phyloP scores from a whole-genome alignment of 2,113 vertebrate species.

The Panurus biarmicus region DNA sequence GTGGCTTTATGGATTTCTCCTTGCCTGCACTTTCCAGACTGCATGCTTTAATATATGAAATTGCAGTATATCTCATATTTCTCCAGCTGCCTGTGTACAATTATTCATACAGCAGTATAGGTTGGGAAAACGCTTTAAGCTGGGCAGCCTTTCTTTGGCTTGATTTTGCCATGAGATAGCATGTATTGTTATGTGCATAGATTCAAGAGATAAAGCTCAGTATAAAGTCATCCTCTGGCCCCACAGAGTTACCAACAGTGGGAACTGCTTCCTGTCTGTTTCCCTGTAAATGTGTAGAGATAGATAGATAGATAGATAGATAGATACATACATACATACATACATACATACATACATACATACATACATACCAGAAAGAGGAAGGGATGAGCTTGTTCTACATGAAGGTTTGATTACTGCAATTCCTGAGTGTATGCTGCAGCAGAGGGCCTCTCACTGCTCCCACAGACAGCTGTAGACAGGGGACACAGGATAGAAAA shows the following conservation, averaged over 20 bases:
- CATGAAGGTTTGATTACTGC: background rate
- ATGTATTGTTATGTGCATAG: background rate
- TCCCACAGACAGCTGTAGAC: background rate
- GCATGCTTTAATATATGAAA: background rate
- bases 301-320: background rate
- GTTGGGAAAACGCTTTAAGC: background rate
- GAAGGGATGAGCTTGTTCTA: background rate
- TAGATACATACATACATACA: background rate
- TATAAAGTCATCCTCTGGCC: background rate
- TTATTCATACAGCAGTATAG: background rate
- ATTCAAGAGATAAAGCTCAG: background rate
- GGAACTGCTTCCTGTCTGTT: background rate
- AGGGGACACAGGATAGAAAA: background rate
- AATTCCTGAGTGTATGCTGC: fast-evolving
- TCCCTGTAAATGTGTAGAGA: background rate
- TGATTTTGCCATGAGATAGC: background rate
- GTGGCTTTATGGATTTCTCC: background rate
- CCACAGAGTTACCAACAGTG: background rate
- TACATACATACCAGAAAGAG: background rate
- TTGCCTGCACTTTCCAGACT: background rate
- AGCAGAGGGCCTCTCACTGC: background rate
- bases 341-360: too few relatives aligned
- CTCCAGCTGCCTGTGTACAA: background rate
- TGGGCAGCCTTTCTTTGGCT: background rate
- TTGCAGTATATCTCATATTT: background rate